Base-by-base conservation (phyloP, 2,888 invertebrate species). In the Drosophila buzzatii region DNA sequence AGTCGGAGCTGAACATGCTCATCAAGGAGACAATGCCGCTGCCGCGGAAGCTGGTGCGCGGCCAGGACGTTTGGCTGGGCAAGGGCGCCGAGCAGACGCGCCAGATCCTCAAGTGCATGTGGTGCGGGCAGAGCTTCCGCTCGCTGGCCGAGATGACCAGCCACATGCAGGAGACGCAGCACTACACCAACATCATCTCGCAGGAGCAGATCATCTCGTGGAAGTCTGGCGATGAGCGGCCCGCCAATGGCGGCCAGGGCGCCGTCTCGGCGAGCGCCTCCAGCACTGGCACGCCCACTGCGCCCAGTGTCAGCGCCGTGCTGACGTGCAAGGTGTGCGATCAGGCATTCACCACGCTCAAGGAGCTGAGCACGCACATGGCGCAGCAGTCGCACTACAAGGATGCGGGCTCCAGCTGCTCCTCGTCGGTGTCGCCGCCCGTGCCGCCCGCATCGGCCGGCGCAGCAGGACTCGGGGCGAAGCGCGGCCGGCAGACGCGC, bases 91-190 rank as follows among this genome's bases (percentile, higher is more conserved):
- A 99, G 92, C 99, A 99, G 93, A 99, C 99, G 16, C 95, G 98
- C 64, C 98, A 99, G 94, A 99, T 99, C 82, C 94, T 99, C 55
- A 98, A 99, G 93, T 99, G 99, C 92, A 99, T 99, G 98, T 99
- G 99, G 98, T 99, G 99, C 89, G 98, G 99, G 0, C 99, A 99
- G 92, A 99, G 98, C 85, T 99, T 99, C 94, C 96, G 98, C 65
- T 97, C 98, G 0, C 94, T 99, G 63, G 99, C 99, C 3, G 98
- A 99, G 94, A 98, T 99, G 97, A 99, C 99, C 2, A 97, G 97
- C 88, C 99, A 99, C 93, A 99, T 99, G 99, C 98, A 99, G 92
- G 97, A 99, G 91, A 99, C 99, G 31, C 98, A 99, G 92, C 99
- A 99, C 92, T 99, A 99, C 92, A 98, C 99, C 0, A 99, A 99